Conservation (phyloP, 2,797 vertebrate genomes). For the Lycodopsis pacificus region DNA sequence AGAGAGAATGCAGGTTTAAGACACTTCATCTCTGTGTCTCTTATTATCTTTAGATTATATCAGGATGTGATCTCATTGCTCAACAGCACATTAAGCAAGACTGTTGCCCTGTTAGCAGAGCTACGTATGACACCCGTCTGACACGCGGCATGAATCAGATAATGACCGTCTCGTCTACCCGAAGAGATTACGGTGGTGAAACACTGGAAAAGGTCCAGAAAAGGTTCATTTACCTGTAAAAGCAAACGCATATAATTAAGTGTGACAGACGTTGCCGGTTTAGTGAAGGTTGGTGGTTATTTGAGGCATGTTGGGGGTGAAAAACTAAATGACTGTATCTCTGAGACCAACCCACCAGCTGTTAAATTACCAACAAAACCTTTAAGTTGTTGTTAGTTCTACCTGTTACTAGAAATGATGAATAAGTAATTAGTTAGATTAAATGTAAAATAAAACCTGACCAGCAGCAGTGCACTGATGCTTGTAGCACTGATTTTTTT, state of each 20-base stretch:
- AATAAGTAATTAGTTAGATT: not conserved
- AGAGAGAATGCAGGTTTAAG: not conserved
- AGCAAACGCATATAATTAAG: not conserved
- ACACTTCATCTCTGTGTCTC: too few species aligned
- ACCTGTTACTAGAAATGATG: not conserved
- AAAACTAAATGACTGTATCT: not conserved
- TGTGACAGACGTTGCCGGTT: not conserved
- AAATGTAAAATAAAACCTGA: not conserved
- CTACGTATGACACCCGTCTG: slow-evolving; percentile 13
- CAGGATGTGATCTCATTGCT: slow-evolving; percentile 9
- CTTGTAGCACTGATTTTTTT: not conserved
- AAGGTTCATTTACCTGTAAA: not conserved
- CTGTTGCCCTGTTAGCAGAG: not conserved
- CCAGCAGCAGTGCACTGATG: not conserved
- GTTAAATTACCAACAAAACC: not conserved
- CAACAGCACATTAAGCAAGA: slow-evolving; percentile 19
- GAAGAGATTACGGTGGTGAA: slow-evolving; percentile 17
- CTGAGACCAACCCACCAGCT: not conserved
- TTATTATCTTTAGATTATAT: slow-evolving; percentile 1
- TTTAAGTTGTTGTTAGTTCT: not conserved
- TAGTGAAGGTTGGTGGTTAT: not conserved
- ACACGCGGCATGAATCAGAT: slow-evolving; percentile 22
- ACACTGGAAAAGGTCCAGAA: slow-evolving; percentile 20
- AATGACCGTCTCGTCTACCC: slow-evolving; percentile 7
- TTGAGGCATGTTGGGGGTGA: not conserved